phyloP scores from a whole-genome alignment of 1,140 invertebrate species.

The Achatina immaculata region DNA sequence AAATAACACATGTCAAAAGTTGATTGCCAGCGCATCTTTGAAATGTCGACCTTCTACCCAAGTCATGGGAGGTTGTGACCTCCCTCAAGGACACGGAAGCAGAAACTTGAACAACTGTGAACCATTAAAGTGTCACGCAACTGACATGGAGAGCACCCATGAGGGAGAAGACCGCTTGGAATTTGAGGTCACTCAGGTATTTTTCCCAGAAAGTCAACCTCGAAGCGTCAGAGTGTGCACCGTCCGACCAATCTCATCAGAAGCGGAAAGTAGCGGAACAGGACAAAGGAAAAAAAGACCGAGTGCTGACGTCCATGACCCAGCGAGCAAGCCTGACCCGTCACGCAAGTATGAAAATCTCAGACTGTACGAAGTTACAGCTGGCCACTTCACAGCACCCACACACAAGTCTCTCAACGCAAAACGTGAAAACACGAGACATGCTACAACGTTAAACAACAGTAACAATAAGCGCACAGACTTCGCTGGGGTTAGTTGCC shows the following conservation, averaged over 20 bases:
- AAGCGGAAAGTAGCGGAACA: neutral
- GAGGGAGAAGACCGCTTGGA: neutral
- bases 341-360: neutral
- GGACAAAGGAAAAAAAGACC: too few relatives aligned
- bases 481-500: neutral
- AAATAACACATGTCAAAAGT: neutral
- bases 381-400: neutral
- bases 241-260: neutral
- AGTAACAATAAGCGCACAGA: neutral
- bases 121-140: neutral
- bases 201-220: neutral
- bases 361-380: neutral
- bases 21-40: neutral
- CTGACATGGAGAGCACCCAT: neutral
- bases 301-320: too few relatives aligned
- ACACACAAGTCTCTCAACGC: neutral
- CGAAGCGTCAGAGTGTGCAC: neutral
- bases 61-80: neutral
- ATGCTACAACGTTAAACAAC: neutral
- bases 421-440: neutral
- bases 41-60: neutral
- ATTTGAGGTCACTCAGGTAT: neutral
- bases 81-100: neutral
- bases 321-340: too few relatives aligned
- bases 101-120: slow-evolving; percentile 7